Percentiles rank a stretch among this genome's conserved stretches.
These are phyloP conservation scores for Hypolimnas misippus DNA, from an alignment of 2,888 invertebrate genomes.

Conservation along the genomic window DNA sequence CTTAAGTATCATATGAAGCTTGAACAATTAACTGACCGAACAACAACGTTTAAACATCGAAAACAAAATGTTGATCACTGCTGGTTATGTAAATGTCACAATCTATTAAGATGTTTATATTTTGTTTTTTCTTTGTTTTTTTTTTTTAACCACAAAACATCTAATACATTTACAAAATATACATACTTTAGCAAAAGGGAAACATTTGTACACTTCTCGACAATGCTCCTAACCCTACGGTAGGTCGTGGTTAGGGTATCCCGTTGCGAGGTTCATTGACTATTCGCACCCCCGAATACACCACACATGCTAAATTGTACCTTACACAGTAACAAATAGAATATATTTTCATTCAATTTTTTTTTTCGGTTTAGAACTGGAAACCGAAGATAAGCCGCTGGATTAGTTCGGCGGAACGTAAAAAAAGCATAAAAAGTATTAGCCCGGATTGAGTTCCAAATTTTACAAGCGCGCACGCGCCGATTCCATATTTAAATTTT, in stretches of 20 bases:
- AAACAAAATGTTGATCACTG: no score
- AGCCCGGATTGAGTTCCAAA: constrained; percentile 60
- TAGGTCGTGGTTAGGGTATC: constrained; percentile 74
- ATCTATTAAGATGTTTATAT: no score
- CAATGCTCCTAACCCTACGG: constrained; percentile 67
- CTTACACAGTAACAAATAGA: constrained; percentile 35
- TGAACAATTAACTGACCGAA: no score
- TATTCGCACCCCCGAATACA: constrained; percentile 57
- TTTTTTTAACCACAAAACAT: no score
- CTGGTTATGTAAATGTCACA: no score
- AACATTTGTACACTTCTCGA: constrained; percentile 46
- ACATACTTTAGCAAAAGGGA: constrained; percentile 15
- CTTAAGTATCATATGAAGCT: no score
- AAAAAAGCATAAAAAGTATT: constrained; percentile 65
- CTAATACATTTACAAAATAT: no score
- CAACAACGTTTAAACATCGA: no score
- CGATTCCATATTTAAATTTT: constrained; percentile 16
- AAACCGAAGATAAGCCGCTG: constrained; percentile 73
- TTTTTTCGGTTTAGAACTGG: constrained; percentile 59
- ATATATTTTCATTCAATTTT: constrained; percentile 11
- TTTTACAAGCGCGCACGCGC: constrained; percentile 32
- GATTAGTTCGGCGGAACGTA: constrained; percentile 73
- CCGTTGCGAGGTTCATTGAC: constrained; percentile 68
- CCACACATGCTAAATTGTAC: constrained; percentile 47
- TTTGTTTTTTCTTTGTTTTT: no score